Percentiles rank a stretch among this genome's conserved stretches.
Evolutionary conservation across 2,113 vertebrate genomes (phyloP).

Genomic region (Microtus oregoni): DNA sequence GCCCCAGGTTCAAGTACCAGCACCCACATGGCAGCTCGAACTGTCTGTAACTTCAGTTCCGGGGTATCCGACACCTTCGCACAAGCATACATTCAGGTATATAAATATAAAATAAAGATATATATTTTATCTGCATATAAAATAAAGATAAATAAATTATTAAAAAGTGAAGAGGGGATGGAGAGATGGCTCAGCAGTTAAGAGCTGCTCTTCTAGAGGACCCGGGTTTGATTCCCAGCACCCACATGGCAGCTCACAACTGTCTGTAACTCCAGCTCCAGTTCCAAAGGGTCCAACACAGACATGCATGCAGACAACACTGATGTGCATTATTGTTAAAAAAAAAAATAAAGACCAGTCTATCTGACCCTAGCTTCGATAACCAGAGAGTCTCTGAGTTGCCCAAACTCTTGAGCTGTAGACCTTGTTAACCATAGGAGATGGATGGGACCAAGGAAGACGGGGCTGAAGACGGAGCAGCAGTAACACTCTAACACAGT

Average conservation of each 20-base stretch:
- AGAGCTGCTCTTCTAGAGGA: neutral
- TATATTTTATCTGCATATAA: too few relatives aligned
- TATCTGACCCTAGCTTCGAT: neutral
- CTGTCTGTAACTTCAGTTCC: neutral
- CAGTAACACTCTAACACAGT: neutral
- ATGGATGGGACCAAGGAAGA: neutral
- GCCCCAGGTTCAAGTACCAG: neutral
- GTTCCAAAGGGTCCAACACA: neutral
- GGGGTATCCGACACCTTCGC: neutral
- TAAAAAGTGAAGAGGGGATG: neutral
- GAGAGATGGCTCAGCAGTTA: neutral
- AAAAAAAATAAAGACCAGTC: neutral
- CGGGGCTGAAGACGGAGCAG: neutral
- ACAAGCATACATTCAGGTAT: neutral
- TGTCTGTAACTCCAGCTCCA: neutral
- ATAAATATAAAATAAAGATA: too few relatives aligned
- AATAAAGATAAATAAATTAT: neutral
- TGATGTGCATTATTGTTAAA: neutral
- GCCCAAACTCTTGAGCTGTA: neutral
- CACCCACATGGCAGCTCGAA: neutral
- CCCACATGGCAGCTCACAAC: neutral
- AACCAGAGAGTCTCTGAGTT: neutral
- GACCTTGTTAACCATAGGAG: neutral
- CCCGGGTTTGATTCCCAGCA: neutral
- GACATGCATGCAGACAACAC: neutral